Percentiles rank a stretch among this genome's conserved stretches.
These are phyloP conservation scores for Thripadectes ignobilis DNA, from an alignment of 2,797 vertebrate species.

Conservation along the genomic window DNA sequence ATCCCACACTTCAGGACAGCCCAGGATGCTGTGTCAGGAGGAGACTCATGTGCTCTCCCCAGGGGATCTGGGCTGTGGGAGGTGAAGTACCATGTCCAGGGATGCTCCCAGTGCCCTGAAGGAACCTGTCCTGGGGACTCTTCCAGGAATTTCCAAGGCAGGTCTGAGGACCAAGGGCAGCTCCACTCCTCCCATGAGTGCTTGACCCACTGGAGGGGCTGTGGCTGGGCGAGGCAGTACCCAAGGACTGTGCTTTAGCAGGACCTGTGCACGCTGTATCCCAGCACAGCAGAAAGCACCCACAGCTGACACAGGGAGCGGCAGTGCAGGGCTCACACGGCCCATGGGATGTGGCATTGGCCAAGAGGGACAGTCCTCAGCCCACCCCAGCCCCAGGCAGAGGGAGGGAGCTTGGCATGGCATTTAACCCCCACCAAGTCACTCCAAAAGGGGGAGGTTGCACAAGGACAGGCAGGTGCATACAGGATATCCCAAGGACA, in stretches of 20 bases:
- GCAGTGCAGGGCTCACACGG: background rate
- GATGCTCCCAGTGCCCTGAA: background rate
- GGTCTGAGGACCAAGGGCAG: background rate
- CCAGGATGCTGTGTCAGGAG: background rate
- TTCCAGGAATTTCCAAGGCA: background rate
- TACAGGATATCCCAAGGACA: background rate
- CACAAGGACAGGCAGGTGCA: rapidly evolving
- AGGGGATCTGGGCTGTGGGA: background rate
- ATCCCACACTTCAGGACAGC: background rate
- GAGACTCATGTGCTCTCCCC: background rate
- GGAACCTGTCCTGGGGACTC: background rate
- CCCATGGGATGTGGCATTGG: background rate
- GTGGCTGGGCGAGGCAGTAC: background rate
- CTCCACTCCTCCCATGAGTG: background rate
- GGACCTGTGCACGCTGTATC: rapidly evolving
- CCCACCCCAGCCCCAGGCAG: background rate
- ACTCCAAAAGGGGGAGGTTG: background rate
- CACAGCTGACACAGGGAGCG: rapidly evolving
- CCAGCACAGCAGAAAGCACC: background rate
- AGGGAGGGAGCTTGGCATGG: background rate
- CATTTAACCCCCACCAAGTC: background rate
- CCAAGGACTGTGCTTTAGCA: background rate
- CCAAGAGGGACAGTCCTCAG: background rate
- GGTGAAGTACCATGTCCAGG: background rate
- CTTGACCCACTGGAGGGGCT: background rate